Evolutionary conservation across 2,888 invertebrate genomes (phyloP).

Genomic region (Onchidella celtica): DNA sequence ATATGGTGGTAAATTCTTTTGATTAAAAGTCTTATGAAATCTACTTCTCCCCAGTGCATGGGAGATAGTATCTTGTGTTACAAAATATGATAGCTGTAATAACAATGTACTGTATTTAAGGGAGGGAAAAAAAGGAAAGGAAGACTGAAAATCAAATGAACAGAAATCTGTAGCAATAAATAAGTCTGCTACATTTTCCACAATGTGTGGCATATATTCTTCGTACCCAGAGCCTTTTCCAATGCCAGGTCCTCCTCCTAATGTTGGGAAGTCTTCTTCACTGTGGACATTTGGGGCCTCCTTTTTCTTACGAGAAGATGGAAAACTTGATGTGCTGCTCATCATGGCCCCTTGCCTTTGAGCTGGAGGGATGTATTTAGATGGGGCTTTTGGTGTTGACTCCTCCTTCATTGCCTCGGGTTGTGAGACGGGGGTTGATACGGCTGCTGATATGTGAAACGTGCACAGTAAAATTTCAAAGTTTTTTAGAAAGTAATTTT

Average conservation of each 20-base stretch:
- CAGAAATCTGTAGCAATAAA: too few relatives aligned
- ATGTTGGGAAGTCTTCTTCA: constrained; percentile 76
- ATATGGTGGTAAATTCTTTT: too few relatives aligned
- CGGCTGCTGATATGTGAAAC: neutral
- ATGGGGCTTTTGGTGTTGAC: constrained; percentile 55
- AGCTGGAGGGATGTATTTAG: constrained; percentile 72
- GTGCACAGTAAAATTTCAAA: neutral
- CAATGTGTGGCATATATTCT: too few relatives aligned
- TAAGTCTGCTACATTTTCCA: too few relatives aligned
- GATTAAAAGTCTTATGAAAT: too few relatives aligned
- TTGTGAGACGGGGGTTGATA: constrained; percentile 43
- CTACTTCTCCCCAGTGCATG: too few relatives aligned
- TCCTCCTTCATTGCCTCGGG: constrained; percentile 57
- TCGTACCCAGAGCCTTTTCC: constrained; percentile 33
- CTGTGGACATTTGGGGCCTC: constrained; percentile 73
- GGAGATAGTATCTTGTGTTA: too few relatives aligned
- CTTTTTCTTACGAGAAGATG: constrained; percentile 61
- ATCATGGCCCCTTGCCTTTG: constrained; percentile 57
- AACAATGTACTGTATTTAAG: too few relatives aligned
- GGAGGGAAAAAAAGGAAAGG: too few relatives aligned
- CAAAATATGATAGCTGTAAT: too few relatives aligned
- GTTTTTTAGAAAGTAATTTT: too few relatives aligned
- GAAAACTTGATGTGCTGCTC: constrained; percentile 41
- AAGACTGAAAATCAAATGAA: too few relatives aligned
- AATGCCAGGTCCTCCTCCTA: constrained; percentile 62